Evolutionary conservation across 2,888 invertebrate species (phyloP).

Genomic region (Limnephilus rhombicus): DNA sequence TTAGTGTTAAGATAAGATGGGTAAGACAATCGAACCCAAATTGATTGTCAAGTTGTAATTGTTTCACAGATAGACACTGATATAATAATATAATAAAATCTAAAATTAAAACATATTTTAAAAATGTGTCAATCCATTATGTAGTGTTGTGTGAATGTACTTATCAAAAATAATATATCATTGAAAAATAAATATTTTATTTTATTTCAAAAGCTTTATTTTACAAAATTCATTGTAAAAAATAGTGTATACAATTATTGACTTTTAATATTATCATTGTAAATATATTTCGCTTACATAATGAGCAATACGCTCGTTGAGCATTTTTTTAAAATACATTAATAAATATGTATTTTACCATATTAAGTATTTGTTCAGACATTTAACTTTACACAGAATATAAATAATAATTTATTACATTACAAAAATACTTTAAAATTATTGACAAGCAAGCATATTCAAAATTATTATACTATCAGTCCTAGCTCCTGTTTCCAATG

Average conservation of each 20-base stretch:
- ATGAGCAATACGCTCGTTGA: neutral
- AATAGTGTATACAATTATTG: conserved; percentile 9
- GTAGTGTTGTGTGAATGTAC: neutral
- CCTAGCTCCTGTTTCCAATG: neutral
- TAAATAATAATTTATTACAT: neutral
- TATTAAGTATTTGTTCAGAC: neutral
- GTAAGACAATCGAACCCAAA: neutral
- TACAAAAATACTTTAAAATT: neutral
- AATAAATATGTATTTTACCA: neutral
- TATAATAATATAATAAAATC: too few relatives aligned
- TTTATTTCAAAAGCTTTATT: conserved; percentile 28
- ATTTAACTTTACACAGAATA: neutral
- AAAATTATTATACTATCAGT: neutral
- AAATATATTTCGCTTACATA: conserved; percentile 4
- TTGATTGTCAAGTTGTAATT: neutral
- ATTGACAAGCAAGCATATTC: neutral
- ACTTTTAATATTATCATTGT: neutral
- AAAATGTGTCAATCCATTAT: too few relatives aligned
- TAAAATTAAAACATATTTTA: too few relatives aligned
- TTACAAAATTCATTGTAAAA: conserved; percentile 17
- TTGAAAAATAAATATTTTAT: neutral
- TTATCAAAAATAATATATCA: neutral
- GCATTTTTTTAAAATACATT: conserved; percentile 1
- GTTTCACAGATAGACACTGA: neutral
- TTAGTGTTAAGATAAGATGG: too few relatives aligned